Evolutionary conservation across 37 sponge, comb jelly and placozoan genomes (phyloP).

Genomic region (Ianthella basta): DNA sequence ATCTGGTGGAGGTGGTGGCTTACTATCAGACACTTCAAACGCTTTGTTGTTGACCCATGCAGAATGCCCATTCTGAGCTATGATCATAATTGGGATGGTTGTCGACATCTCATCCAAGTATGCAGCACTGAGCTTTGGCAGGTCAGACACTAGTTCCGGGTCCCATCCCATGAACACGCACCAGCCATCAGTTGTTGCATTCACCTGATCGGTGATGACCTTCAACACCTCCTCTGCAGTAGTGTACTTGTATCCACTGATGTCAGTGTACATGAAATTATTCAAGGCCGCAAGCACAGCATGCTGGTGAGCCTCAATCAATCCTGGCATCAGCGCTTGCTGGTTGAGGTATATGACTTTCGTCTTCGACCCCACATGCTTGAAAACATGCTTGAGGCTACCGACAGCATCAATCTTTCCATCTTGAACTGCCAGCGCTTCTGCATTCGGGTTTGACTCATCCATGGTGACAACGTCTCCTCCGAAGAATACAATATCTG

Average conservation of each 20-base stretch:
- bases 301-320: constrained; percentile 66
- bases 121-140: constrained; percentile 46
- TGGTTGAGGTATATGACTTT: constrained; percentile 37
- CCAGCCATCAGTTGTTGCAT: constrained; percentile 20
- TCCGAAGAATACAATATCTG: constrained; percentile 42
- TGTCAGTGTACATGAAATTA: background rate
- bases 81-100: constrained; percentile 33
- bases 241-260: background rate
- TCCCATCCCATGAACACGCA: constrained; percentile 56
- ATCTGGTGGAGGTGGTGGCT: background rate
- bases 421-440: constrained; percentile 44
- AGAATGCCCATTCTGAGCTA: constrained; percentile 37
- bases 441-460: constrained; percentile 43
- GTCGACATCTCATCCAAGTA: constrained; percentile 23
- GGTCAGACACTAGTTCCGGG: constrained; percentile 21
- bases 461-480: constrained; percentile 50
- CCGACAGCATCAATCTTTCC: constrained; percentile 41
- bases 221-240: background rate
- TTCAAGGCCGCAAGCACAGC: constrained; percentile 1
- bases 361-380: constrained; percentile 11
- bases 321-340: constrained; percentile 61
- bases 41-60: constrained; percentile 49
- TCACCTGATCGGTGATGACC: background rate
- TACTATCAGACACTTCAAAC: background rate
- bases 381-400: background rate